Conservation (phyloP, 2,888 invertebrate genomes). For the Tortricodes alternella region DNA sequence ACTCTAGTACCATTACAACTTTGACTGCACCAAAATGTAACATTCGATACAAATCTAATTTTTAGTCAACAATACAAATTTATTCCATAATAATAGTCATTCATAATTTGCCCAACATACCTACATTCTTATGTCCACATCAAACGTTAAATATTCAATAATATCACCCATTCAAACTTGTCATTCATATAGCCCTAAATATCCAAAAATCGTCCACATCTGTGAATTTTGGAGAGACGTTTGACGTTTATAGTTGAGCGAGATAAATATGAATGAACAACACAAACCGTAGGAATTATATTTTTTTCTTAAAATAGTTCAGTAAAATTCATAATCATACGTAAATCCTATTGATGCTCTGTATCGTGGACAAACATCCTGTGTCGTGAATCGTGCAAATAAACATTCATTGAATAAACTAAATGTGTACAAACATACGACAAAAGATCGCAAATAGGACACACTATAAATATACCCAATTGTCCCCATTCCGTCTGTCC, state of each 20-base stretch:
- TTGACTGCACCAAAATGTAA: too few species aligned
- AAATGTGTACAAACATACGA: conserved; percentile 74
- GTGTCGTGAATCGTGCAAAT: conserved; percentile 68
- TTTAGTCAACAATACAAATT: background rate
- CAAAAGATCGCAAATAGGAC: conserved; percentile 55
- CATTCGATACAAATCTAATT: background rate
- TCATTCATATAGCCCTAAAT: background rate
- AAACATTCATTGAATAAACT: conserved; percentile 63
- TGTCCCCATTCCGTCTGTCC: conserved; percentile 51
- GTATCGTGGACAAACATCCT: conserved; percentile 70
- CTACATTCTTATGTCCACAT: conserved; percentile 11
- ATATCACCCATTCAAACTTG: conserved; percentile 23
- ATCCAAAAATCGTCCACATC: background rate
- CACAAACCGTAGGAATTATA: conserved; percentile 27
- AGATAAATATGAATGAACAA: conserved; percentile 7
- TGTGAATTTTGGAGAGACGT: background rate
- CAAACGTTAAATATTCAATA: conserved; percentile 14
- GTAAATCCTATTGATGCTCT: conserved; percentile 40
- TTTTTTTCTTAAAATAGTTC: conserved; percentile 37
- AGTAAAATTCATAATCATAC: conserved; percentile 37
- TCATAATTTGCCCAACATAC: conserved; percentile 5
- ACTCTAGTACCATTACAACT: too few species aligned
- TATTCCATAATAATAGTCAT: background rate
- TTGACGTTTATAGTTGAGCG: background rate
- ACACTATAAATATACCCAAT: conserved; percentile 65